phyloP scores from a whole-genome alignment of 1,140 invertebrate genomes.

The Panagrolaimus sp. region DNA sequence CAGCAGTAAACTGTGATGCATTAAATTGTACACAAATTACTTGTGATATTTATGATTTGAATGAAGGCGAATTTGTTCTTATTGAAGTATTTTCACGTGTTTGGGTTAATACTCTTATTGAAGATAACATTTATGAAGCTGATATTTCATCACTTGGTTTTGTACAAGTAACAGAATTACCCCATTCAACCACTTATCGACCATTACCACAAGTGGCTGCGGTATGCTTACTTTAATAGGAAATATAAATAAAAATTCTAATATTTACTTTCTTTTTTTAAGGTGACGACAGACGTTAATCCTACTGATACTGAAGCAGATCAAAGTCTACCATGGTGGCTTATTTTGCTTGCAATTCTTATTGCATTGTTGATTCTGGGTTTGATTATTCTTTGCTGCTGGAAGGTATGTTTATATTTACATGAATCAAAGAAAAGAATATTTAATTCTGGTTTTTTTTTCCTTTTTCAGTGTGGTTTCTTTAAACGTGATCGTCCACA shows the following conservation, averaged over 20 bases:
- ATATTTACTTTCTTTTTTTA: conserved; percentile 13
- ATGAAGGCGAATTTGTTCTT: conserved; percentile 51
- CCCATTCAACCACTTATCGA: conserved; percentile 45
- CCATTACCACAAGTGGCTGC: conserved; percentile 46
- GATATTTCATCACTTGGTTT: conserved; percentile 53
- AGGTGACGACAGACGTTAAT: conserved; percentile 46
- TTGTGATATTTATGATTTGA: conserved; percentile 52
- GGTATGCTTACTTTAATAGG: conserved; percentile 18
- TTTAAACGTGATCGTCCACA: conserved; percentile 51
- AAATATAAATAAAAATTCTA: too few species aligned
- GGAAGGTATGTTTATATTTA: conserved; percentile 24
- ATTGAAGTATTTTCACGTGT: conserved; percentile 55
- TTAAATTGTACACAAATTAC: conserved; percentile 55
- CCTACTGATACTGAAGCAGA: conserved; percentile 39
- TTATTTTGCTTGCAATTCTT: conserved; percentile 40
- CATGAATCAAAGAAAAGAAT: conserved; percentile 21
- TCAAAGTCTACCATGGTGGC: conserved; percentile 43
- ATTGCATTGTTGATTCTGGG: conserved; percentile 42
- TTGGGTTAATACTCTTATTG: conserved; percentile 55
- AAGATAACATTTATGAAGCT: conserved; percentile 42
- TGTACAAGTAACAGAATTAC: conserved; percentile 47
- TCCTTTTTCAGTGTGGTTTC: conserved; percentile 47
- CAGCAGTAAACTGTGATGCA: conserved; percentile 45
- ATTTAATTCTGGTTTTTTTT: neutral
- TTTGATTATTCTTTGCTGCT: conserved; percentile 43